These are phyloP conservation scores for Darevskia nairensis DNA, from an alignment of 2,797 vertebrate species.

Conservation along the genomic window DNA sequence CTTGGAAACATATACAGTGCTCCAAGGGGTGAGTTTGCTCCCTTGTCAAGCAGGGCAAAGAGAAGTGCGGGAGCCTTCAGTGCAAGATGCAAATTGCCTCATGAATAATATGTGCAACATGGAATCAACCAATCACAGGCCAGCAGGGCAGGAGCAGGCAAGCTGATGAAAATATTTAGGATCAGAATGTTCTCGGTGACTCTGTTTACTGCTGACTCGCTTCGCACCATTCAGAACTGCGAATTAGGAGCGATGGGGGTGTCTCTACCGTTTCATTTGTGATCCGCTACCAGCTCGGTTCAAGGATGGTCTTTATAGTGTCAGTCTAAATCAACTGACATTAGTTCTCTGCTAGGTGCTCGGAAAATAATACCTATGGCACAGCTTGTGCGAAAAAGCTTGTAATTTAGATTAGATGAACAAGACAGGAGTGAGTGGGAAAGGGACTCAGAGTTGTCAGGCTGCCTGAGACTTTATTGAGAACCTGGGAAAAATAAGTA, in stretches of 20 bases:
- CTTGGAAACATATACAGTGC: background rate
- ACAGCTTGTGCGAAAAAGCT: background rate
- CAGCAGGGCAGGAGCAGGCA: background rate
- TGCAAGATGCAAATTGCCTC: background rate
- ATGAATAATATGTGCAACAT: background rate
- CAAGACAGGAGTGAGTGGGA: background rate
- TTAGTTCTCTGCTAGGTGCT: background rate
- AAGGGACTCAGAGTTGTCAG: background rate
- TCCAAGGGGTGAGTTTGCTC: background rate
- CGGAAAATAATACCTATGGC: background rate
- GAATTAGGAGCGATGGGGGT: background rate
- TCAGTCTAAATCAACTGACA: background rate
- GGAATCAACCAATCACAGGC: background rate
- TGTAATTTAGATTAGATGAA: background rate
- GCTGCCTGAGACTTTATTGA: background rate
- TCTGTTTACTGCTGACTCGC: background rate
- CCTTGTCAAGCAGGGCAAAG: background rate
- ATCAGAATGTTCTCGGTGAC: constrained; percentile 12
- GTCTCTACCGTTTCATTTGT: background rate
- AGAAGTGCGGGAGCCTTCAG: background rate
- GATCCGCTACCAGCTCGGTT: background rate
- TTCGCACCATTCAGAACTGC: background rate
- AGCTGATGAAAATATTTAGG: background rate
- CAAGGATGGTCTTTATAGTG: background rate
- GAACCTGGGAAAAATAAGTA: background rate